phyloP scores from a whole-genome alignment of 2,113 vertebrate genomes.

The Gobius niger region DNA sequence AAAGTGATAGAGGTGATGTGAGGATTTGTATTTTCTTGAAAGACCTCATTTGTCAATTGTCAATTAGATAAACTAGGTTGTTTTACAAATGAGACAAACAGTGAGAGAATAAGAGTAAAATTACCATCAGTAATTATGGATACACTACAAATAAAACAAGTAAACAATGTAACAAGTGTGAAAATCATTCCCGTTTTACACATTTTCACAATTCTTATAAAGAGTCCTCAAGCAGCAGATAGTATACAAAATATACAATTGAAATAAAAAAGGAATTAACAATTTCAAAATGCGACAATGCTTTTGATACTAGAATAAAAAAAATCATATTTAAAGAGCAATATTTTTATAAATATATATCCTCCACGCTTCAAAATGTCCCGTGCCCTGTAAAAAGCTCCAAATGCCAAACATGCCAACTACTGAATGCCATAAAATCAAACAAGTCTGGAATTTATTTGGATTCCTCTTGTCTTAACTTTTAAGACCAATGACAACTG shows the following conservation, averaged over 20 bases:
- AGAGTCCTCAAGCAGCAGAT: constrained; percentile 9
- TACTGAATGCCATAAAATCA: constrained; percentile 25
- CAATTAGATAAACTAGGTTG: background rate
- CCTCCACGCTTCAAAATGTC: constrained; percentile 24
- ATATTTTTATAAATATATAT: constrained; percentile 67
- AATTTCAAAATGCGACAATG: constrained; percentile 54
- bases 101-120: background rate
- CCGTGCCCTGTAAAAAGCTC: constrained; percentile 65
- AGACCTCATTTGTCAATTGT: background rate
- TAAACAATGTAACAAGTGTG: background rate
- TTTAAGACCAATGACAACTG: constrained; percentile 16
- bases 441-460: constrained; percentile 10
- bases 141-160: background rate
- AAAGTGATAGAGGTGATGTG: constrained; percentile 10
- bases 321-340: constrained; percentile 52
- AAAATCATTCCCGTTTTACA: background rate
- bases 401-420: constrained; percentile 32
- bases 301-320: constrained; percentile 49
- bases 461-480: constrained; percentile 12
- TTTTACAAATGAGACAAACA: background rate
- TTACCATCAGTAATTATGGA: background rate
- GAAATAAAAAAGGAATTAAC: constrained; percentile 44
- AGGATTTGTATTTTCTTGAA: constrained; percentile 2
- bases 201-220: background rate
- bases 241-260: constrained; percentile 52